Evolutionary conservation across 2,113 vertebrate species (phyloP), one percentile per base, ranked within the genome.

Genomic region (pig (Sus scrofa)): DNA sequence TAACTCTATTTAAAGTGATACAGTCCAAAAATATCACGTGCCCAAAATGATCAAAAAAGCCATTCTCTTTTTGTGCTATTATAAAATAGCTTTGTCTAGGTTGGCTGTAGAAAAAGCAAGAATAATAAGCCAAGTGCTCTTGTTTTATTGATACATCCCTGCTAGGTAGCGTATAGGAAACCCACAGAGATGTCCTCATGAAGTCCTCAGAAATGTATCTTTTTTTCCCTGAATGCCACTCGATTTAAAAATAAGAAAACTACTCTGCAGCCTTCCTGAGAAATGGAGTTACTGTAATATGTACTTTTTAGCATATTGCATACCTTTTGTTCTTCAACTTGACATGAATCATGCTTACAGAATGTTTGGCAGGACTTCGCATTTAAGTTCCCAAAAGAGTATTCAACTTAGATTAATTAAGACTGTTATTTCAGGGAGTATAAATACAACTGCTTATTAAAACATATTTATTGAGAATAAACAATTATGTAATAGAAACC

Each of bases 361-460:
- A 97, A 97, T 97, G 74, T 96, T 97, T 98, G 98, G 97, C 97
- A 96, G 68, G 62, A 88, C 70, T 97, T 96, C 0, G 60, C 91
- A 65, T 89, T 88, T 91, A 95, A 95, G 96, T 97, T 98, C 96
- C 97, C 97, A 97, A 96, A 95, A 96, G 97, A 96, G 85, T 96
- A 79, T 97, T 97, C 97, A 97, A 79, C 84, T 87, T 95, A 92
- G 97, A 96, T 97, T 98, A 98, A 98, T 98, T 98, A 97, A 95
- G 68, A 96, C 67, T 91, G 10, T 39, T 98, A 97, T 97, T 98
- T 98, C 68, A 97, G 82, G 91, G 86, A 96, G 77, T 95, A 97
- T 70, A 98, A 97, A 98, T 97, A 97, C 86, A 97, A 97, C 96
- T 87, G 77, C 67, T 97, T 98, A 97, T 97, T 98, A 98, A 98